These are phyloP conservation scores for Oncorhynchus masou DNA, from an alignment of 2,113 vertebrate species.

Conservation along the genomic window DNA sequence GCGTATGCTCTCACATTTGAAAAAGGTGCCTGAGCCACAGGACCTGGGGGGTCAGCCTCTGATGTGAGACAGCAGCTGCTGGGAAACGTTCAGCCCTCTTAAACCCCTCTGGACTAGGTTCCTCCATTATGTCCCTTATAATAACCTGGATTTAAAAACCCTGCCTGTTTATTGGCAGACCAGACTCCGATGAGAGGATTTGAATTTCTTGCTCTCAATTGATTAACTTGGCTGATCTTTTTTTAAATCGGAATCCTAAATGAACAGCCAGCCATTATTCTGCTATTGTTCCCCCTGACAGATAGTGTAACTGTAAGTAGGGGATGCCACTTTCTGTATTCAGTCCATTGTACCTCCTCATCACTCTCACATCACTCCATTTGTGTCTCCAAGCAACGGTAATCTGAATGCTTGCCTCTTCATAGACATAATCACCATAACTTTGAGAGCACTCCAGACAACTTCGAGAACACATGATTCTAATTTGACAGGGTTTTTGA, in stretches of 20 bases:
- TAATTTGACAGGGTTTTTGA: neutral
- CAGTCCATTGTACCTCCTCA: constrained; percentile 62
- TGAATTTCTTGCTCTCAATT: neutral
- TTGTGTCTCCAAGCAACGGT: constrained; percentile 73
- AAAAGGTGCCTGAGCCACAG: constrained; percentile 52
- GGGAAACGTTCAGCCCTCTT: neutral
- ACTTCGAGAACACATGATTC: constrained; percentile 33
- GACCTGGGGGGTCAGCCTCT: constrained; percentile 63
- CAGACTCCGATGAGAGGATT: neutral
- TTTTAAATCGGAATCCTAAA: constrained; percentile 21
- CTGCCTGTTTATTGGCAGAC: neutral
- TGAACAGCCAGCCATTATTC: constrained; percentile 30
- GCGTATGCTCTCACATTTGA: constrained; percentile 66
- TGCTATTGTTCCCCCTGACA: constrained; percentile 26
- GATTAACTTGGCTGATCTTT: neutral
- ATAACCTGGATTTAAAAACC: neutral
- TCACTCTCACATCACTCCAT: constrained; percentile 60
- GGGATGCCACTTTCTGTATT: constrained; percentile 62
- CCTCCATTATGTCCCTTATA: neutral
- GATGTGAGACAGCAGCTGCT: constrained; percentile 55
- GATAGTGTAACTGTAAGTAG: constrained; percentile 50
- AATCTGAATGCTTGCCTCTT: constrained; percentile 69
- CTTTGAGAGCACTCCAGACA: constrained; percentile 69
- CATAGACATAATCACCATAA: constrained; percentile 70
- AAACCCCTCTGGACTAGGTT: neutral